Base-by-base conservation (phyloP, 2,888 invertebrate species). In the Cryptocheilus praepositus region DNA sequence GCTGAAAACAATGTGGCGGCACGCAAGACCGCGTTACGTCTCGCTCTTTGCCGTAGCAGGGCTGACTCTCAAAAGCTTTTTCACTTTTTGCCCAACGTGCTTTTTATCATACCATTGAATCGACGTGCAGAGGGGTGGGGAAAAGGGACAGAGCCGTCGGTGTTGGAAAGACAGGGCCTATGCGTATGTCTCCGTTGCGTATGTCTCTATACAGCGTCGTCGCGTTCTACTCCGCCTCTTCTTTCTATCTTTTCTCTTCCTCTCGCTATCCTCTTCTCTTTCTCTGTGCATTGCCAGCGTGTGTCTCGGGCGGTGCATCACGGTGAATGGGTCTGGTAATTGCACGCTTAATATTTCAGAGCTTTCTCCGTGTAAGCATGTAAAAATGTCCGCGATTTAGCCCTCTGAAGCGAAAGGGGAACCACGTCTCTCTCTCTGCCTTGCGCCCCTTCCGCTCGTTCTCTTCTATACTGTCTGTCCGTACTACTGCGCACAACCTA, bases 341-440 rank as follows among this genome's bases (percentile, higher is more conserved):
- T 88, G 88, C 86, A 77, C 86, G 86, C 82, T 88, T 86, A 88
- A 88, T 88, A 88, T 88, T 88, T 88, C 85, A 88, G 85, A 82
- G 85, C 84, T 83, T 84, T 84, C 79, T 78, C 83, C 81, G 72
- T 83, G 80, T 83, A 86, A 85, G 87, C 83, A 82, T 83, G 81
- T 84, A 82, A 83, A 82, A 85, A 84, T 79, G 83, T 81, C 77
- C 76, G 71, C 81, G 83, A 86, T 86, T 86, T 82, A 82, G 81
- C 76, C 73, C 59, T 71, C 70, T 59, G 64, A 46, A 51, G 55
- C 49, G 36, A 15, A 61, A 22, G 63, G 25, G 55, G 63, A 62
- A 62, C 19, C 21, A 46, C 73, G 66, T 73, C 71, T 68, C 69
- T 64, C 64, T 61, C 70, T 58, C 71, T 63, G 62, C 61, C 22